Conservation (phyloP, 2,888 invertebrate species). For the Drosophila pseudotalamancana region DNA sequence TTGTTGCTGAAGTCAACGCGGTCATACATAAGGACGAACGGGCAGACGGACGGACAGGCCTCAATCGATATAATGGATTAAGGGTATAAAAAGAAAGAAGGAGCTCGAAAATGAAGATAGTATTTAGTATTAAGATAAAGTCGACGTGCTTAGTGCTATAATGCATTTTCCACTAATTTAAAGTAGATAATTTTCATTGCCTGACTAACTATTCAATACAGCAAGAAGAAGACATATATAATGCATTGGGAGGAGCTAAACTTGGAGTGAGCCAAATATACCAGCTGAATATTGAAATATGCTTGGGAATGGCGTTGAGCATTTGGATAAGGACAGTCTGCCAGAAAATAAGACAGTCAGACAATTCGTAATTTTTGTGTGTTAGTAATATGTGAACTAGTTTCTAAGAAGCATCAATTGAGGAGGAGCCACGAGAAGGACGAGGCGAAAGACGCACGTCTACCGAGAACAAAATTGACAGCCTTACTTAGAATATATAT, state of each 20-base stretch:
- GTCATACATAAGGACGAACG: neutral
- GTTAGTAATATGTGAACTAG: slow-evolving; percentile 23
- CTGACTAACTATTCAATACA: slow-evolving; percentile 58
- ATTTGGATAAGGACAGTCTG: slow-evolving; percentile 8
- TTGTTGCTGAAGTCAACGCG: no score
- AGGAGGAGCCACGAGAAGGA: neutral
- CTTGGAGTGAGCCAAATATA: neutral
- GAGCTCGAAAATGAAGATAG: neutral
- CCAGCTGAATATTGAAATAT: slow-evolving; percentile 26
- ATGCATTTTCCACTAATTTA: slow-evolving; percentile 28
- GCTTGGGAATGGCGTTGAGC: slow-evolving; percentile 2
- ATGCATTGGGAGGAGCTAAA: neutral
- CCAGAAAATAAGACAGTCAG: slow-evolving; percentile 5
- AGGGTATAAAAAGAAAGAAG: neutral
- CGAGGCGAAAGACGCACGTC: neutral
- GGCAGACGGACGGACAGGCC: neutral
- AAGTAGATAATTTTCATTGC: slow-evolving; percentile 61
- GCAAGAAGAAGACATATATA: neutral
- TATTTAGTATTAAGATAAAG: neutral
- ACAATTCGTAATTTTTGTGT: slow-evolving; percentile 10
- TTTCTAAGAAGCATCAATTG: slow-evolving; percentile 3
- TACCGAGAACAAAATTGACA: slow-evolving; percentile 45
- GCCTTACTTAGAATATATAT: no score
- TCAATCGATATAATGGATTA: no score
- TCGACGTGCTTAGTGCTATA: slow-evolving; percentile 27